Conservation (phyloP, 23 tunicate species). For the Clavelina lepadiformis region DNA sequence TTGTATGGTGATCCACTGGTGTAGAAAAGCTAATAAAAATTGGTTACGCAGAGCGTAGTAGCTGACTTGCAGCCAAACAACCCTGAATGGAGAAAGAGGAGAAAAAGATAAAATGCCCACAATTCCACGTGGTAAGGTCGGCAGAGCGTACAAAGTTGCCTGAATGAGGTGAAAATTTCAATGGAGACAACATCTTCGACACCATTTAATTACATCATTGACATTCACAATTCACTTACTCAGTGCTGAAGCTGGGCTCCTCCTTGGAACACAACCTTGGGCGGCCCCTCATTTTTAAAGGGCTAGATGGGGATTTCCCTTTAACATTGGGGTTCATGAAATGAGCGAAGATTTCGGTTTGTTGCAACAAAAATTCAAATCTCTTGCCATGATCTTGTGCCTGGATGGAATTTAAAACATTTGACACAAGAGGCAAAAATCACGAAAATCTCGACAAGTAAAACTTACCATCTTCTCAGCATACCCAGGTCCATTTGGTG, state of each 20-base stretch:
- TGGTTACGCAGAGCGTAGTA: too few species aligned
- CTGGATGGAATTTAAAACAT: slow-evolving; percentile 1
- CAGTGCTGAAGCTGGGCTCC: too few species aligned
- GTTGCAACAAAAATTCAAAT: slow-evolving; percentile 85
- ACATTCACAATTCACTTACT: too few species aligned
- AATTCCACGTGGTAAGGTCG: too few species aligned
- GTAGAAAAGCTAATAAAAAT: too few species aligned
- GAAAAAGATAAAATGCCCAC: too few species aligned
- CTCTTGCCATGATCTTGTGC: slow-evolving; percentile 86
- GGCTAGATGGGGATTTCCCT: slow-evolving; percentile 87
- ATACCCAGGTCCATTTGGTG: slow-evolving; percentile 38
- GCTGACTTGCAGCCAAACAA: too few species aligned
- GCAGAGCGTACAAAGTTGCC: background rate
- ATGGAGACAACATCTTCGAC: too few species aligned
- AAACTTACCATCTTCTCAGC: slow-evolving; percentile 52
- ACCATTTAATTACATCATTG: too few species aligned
- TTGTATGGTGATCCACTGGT: too few species aligned
- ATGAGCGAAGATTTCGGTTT: slow-evolving; percentile 93
- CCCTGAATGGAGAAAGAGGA: too few species aligned
- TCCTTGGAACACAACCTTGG: slow-evolving; percentile 72
- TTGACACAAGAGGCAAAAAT: background rate
- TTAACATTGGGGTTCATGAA: slow-evolving; percentile 91
- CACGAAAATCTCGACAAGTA: background rate
- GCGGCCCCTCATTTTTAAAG: slow-evolving; percentile 83
- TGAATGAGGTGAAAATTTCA: background rate